phyloP scores from a whole-genome alignment of 2,888 invertebrate genomes.

The Torymus aiolomorphi region DNA sequence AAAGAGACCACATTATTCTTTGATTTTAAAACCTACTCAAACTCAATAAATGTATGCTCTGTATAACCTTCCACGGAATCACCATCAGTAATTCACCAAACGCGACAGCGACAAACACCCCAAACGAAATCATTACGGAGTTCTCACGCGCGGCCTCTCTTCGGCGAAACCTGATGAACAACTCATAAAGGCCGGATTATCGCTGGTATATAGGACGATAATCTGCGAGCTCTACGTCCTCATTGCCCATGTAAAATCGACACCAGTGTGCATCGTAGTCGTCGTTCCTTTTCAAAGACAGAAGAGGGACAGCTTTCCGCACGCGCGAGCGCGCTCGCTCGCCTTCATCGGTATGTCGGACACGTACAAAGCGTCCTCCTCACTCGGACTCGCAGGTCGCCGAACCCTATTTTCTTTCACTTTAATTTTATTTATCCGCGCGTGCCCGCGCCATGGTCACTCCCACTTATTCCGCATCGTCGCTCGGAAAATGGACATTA shows the following conservation, averaged over 20 bases:
- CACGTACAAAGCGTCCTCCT: conserved; percentile 16
- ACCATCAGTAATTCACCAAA: no score
- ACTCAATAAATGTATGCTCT: no score
- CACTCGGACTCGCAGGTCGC: conserved; percentile 19
- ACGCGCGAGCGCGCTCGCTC: neutral
- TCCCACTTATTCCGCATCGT: conserved; percentile 66
- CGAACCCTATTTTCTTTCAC: conserved; percentile 62
- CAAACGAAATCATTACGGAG: no score
- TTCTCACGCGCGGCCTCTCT: no score
- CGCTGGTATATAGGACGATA: conserved; percentile 19
- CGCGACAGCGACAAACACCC: no score
- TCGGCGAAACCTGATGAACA: conserved; percentile 32
- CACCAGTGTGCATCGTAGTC: no score
- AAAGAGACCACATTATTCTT: no score
- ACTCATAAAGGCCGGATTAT: conserved; percentile 33
- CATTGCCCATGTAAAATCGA: conserved; percentile 37
- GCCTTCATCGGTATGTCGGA: conserved; percentile 23
- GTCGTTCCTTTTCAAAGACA: no score
- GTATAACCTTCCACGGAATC: no score
- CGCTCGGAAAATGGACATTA: conserved; percentile 69
- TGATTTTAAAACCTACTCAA: no score
- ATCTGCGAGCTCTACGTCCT: conserved; percentile 26
- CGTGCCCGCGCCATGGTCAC: conserved; percentile 37
- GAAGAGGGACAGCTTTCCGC: no score
- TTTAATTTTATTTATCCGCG: conserved; percentile 67